These are phyloP conservation scores for Bibio marci DNA, from an alignment of 2,888 invertebrate species.

Conservation along the genomic window DNA sequence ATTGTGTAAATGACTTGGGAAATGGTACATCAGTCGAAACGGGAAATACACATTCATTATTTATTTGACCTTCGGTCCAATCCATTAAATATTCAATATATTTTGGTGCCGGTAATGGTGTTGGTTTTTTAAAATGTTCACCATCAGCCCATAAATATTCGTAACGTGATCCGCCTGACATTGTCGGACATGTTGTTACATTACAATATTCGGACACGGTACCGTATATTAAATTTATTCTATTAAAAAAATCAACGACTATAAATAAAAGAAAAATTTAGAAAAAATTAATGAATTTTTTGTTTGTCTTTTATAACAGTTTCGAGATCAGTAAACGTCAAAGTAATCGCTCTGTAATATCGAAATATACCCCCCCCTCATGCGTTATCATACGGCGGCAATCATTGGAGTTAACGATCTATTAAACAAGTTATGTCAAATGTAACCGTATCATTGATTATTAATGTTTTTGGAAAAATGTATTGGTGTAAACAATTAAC, in stretches of 20 bases:
- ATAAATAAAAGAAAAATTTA: slow-evolving; percentile 17
- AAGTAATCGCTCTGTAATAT: background rate
- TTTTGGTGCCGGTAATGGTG: slow-evolving; percentile 63
- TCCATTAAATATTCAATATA: slow-evolving; percentile 77
- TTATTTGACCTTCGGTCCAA: slow-evolving; percentile 82
- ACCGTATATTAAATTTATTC: slow-evolving; percentile 83
- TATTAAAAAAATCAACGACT: slow-evolving; percentile 90
- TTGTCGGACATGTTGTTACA: slow-evolving; percentile 66
- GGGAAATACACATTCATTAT: slow-evolving; percentile 73
- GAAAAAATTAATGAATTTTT: too few species aligned
- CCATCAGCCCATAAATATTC: slow-evolving; percentile 88
- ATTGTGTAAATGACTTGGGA: slow-evolving; percentile 60
- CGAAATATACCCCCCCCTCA: background rate
- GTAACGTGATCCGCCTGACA: slow-evolving; percentile 78
- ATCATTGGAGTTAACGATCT: too few species aligned
- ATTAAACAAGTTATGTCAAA: too few species aligned
- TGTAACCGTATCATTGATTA: too few species aligned
- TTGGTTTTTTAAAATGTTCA: slow-evolving; percentile 58
- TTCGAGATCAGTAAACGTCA: background rate
- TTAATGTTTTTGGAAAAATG: too few species aligned
- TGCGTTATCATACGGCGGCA: too few species aligned
- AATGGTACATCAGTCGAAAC: slow-evolving; percentile 73
- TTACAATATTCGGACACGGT: slow-evolving; percentile 76
- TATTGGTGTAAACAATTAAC: too few species aligned
- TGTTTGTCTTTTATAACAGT: background rate